Percentiles rank a stretch among this genome's conserved stretches.
Evolutionary conservation across 1,140 invertebrate species (phyloP).

Genomic region (Wiebesia pumilae): DNA sequence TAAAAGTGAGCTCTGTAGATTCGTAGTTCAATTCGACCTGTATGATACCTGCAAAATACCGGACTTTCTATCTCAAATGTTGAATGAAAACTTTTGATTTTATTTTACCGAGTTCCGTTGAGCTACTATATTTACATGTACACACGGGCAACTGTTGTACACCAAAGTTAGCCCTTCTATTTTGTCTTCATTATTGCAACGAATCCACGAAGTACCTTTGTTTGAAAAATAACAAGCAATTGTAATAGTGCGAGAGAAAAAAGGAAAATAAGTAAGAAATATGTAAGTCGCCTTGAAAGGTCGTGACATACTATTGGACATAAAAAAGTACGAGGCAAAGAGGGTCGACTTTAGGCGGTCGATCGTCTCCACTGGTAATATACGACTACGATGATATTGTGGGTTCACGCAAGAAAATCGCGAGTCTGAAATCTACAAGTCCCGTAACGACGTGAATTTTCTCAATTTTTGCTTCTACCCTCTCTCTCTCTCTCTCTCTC

Average conservation of each 20-base stretch:
- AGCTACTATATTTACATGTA: background rate
- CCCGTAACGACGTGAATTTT: background rate
- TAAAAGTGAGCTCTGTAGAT: background rate
- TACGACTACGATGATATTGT: background rate
- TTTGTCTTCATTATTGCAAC: no score
- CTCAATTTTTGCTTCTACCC: background rate
- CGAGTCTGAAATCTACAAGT: background rate
- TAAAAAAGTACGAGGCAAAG: slow-evolving; percentile 8
- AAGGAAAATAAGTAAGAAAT: background rate
- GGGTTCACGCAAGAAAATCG: background rate
- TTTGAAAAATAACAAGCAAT: background rate
- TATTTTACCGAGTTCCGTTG: background rate
- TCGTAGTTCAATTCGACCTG: background rate
- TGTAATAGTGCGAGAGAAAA: background rate
- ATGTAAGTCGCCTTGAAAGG: slow-evolving; percentile 10
- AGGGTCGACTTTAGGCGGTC: slow-evolving; percentile 32
- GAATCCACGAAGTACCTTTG: background rate
- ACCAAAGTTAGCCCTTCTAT: background rate
- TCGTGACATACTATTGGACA: slow-evolving; percentile 47
- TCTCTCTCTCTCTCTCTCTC: no score
- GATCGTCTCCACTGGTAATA: slow-evolving; percentile 10
- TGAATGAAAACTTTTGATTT: slow-evolving; percentile 24
- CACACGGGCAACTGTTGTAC: background rate
- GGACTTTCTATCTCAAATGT: background rate
- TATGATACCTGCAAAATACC: background rate